These are phyloP conservation scores for Mycteria americana DNA, from an alignment of 2,797 vertebrate genomes.

Conservation along the genomic window DNA sequence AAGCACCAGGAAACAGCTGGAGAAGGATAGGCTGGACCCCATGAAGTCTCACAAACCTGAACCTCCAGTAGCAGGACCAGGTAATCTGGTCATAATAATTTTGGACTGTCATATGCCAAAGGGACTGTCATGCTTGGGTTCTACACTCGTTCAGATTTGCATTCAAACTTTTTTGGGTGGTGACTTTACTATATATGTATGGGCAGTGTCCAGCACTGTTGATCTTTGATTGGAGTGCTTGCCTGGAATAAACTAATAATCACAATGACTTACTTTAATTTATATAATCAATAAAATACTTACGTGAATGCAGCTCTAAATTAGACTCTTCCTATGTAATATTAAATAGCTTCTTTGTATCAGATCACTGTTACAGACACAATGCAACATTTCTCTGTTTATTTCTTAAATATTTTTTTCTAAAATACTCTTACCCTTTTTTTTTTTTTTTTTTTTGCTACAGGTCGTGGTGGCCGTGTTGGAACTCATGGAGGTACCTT, in stretches of 20 bases:
- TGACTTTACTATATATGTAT: fast-evolving
- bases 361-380: background rate
- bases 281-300: background rate
- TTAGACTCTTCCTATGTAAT: background rate
- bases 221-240: background rate
- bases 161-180: background rate
- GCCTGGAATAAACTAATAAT: background rate
- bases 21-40: constrained; percentile 95
- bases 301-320: background rate
- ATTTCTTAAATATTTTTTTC: background rate
- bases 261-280: background rate
- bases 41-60: constrained; percentile 96
- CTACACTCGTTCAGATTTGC: background rate
- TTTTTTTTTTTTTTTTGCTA: background rate
- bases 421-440: background rate
- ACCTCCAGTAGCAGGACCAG: constrained; percentile 96
- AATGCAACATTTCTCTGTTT: background rate
- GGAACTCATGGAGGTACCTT: constrained; percentile 94
- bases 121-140: background rate
- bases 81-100: constrained; percentile 67
- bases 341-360: background rate
- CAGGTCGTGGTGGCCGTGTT: constrained; percentile 94
- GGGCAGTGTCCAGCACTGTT: background rate
- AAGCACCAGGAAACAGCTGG: constrained; percentile 95
- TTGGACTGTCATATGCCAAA: background rate